Conservation (phyloP, 2,888 invertebrate genomes). For the Deilephila porcellus region DNA sequence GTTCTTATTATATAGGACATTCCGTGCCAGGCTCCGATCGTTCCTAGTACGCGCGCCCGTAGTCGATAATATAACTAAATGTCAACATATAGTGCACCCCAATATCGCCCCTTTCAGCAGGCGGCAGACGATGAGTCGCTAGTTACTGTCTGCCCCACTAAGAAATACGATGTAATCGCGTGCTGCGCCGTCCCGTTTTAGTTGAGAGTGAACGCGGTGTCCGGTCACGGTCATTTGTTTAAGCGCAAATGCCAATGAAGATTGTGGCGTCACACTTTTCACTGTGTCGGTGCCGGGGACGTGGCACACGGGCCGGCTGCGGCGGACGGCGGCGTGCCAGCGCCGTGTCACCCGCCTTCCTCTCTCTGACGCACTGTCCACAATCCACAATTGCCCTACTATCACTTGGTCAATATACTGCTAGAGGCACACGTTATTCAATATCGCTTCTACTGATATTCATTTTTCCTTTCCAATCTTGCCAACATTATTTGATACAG, state of each 20-base stretch:
- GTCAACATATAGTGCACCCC: slow-evolving; percentile 51
- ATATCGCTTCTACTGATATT: slow-evolving; percentile 42
- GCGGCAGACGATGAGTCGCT: slow-evolving; percentile 46
- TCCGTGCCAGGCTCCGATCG: slow-evolving; percentile 76
- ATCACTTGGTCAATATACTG: slow-evolving; percentile 68
- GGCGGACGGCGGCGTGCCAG: slow-evolving; percentile 29
- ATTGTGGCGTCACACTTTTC: slow-evolving; percentile 62
- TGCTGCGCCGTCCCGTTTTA: slow-evolving; percentile 59
- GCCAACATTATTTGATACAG: slow-evolving; percentile 29
- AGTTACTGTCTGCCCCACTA: slow-evolving; percentile 32
- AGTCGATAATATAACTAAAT: slow-evolving; percentile 60
- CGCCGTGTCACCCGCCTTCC: slow-evolving; percentile 46
- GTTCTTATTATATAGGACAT: slow-evolving; percentile 62
- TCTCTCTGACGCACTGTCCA: slow-evolving; percentile 68
- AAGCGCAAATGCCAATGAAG: slow-evolving; percentile 54
- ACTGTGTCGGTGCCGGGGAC: slow-evolving; percentile 41
- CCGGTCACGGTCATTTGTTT: slow-evolving; percentile 70
- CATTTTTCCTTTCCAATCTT: slow-evolving; percentile 36
- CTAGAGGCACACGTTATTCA: slow-evolving; percentile 57
- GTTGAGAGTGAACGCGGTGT: slow-evolving; percentile 68
- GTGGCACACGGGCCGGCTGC: slow-evolving; percentile 43
- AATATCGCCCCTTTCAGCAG: slow-evolving; percentile 45
- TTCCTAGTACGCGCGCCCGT: slow-evolving; percentile 58
- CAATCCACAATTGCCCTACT: slow-evolving; percentile 76
- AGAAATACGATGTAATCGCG: slow-evolving; percentile 52